Evolutionary conservation across 2,113 vertebrate species (phyloP).

Genomic region (Leucopsar rothschildi): DNA sequence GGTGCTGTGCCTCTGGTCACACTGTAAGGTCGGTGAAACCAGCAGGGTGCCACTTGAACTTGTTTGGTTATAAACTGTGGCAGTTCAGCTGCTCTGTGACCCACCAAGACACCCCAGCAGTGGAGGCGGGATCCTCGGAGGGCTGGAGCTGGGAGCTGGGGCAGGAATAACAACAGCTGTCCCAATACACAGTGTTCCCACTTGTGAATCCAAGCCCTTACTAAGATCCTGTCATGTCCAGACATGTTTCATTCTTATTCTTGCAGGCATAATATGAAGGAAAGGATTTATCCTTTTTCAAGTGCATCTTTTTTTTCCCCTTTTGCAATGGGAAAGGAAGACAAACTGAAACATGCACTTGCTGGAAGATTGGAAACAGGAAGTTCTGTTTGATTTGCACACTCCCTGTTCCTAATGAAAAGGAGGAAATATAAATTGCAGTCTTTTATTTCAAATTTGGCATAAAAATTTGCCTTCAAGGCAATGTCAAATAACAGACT

Average conservation of each 20-base stretch:
- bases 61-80: neutral
- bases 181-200: constrained; percentile 16
- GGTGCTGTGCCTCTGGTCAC: neutral
- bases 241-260: neutral
- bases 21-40: neutral
- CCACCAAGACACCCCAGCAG: neutral
- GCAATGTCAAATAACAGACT: constrained; percentile 17
- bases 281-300: neutral
- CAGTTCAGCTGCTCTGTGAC: neutral
- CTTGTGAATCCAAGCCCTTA: constrained; percentile 36
- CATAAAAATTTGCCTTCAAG: constrained; percentile 12
- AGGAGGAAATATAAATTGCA: neutral
- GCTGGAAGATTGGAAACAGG: neutral
- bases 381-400: constrained; percentile 29
- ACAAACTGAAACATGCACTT: neutral
- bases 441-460: neutral
- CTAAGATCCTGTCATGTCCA: neutral
- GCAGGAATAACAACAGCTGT: constrained; percentile 18
- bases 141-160: neutral
- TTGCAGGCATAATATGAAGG: neutral
- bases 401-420: constrained; percentile 10
- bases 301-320: neutral
- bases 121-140: neutral
- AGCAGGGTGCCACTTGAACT: neutral
- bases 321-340: neutral